Base-by-base conservation (phyloP, 1,140 invertebrate genomes). In the Diachasmimorpha longicaudata region DNA sequence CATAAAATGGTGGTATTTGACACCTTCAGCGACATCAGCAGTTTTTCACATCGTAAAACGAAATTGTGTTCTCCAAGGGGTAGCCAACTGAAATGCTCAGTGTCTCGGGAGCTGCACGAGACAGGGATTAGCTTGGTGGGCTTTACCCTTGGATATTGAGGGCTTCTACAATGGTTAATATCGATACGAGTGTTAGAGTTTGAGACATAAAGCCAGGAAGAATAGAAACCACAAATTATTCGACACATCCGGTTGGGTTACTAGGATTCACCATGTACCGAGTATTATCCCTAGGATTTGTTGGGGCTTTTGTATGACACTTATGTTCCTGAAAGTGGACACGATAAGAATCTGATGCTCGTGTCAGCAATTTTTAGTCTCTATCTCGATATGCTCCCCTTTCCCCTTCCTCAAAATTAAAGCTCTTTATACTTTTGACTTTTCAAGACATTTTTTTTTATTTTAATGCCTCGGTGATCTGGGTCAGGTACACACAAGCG, bases 101-200 rank as follows among this genome's bases (percentile, higher is more conserved):
- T 63, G 58, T 63, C 58, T 25, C 10, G 58, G 23, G 23, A 63
- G 6, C 23, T 71, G 70, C 23, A 55, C 70, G 21, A 71, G 46
- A 71, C 23, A 46, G 23, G 42, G 70, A 70, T 71, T 71, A 71
- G 70, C 46, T n/a, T 23, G 44, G 46, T 71, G 25, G 31, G 42
- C 19, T 55, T 69, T 63, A 23, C 23, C 23, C 9, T 25, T 5
- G 23, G 23, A 63, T 63, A 63, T 63, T 63, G 58, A 25, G 58
- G 58, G 19, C 19, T 23, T 63, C 14, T 63, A 11, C 19, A 23
- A 13, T 23, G 58, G 58, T 63, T 63, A 63, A 63, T 63, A 63
- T 63, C 19, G 58, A 31, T 25, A 31, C 19, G 58, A 23, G 58
- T 25, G 58, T 13, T 19, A 25, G 39, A 63, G 3, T 10, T 25